These are phyloP conservation scores for Machimus atricapillus DNA, from an alignment of 2,888 invertebrate species.

Conservation along the genomic window DNA sequence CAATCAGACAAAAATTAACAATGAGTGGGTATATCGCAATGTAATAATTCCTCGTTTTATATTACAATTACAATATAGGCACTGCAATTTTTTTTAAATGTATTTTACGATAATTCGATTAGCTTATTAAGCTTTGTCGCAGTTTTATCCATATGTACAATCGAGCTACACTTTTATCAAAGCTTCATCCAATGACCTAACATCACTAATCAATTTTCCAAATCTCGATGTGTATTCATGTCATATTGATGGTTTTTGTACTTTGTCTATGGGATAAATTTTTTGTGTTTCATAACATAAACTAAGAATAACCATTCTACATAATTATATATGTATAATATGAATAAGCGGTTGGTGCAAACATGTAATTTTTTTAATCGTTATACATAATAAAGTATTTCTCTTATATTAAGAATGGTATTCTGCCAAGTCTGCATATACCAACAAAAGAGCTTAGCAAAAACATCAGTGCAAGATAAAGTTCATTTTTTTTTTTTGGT, in stretches of 20 bases:
- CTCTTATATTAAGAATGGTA: neutral
- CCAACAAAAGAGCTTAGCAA: neutral
- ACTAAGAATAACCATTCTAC: neutral
- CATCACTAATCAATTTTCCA: neutral
- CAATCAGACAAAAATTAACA: neutral
- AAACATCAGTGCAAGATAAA: neutral
- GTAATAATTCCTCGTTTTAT: conserved; percentile 14
- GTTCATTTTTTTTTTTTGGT: neutral
- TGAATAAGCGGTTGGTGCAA: neutral
- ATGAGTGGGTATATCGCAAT: neutral
- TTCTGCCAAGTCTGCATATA: neutral
- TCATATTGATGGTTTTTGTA: neutral
- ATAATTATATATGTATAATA: neutral
- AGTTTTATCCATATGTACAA: neutral
- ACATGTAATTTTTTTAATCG: neutral
- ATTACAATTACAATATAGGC: conserved; percentile 45
- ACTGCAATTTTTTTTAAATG: conserved; percentile 40
- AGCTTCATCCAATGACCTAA: neutral
- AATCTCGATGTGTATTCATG: neutral
- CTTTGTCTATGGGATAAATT: neutral
- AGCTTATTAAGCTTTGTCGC: neutral
- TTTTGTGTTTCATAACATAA: neutral
- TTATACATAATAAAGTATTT: neutral
- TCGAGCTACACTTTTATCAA: neutral
- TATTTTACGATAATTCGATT: neutral